Percentiles rank a stretch among this genome's conserved stretches.
Evolutionary conservation across 2,888 invertebrate species (phyloP).

Genomic region (Xiphydria camelus): DNA sequence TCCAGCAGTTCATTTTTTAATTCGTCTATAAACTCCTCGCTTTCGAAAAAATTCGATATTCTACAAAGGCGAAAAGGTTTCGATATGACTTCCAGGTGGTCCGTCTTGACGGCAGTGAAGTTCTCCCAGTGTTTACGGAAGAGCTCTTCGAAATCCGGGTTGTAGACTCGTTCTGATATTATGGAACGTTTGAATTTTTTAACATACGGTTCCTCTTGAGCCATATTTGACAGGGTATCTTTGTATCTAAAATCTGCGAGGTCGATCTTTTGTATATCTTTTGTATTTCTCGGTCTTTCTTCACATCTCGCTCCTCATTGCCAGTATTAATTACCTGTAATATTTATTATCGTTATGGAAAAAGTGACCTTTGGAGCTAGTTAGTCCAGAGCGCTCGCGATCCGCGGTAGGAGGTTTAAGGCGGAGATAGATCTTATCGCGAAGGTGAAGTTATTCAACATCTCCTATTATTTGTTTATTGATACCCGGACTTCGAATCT

Average conservation of each 20-base stretch:
- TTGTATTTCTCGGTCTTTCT: too few species aligned
- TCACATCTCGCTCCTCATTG: too few species aligned
- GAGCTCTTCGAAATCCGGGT: slow-evolving; percentile 29
- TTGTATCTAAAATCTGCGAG: neutral
- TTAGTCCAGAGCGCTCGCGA: too few species aligned
- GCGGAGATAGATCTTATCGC: too few species aligned
- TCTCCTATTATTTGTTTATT: too few species aligned
- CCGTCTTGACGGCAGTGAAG: slow-evolving; percentile 50
- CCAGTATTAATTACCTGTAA: too few species aligned
- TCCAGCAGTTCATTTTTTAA: slow-evolving; percentile 69
- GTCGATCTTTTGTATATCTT: neutral
- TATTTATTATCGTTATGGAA: too few species aligned
- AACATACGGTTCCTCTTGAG: slow-evolving; percentile 29
- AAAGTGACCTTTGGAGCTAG: too few species aligned
- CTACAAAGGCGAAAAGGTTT: slow-evolving; percentile 72
- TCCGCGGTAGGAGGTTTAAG: too few species aligned
- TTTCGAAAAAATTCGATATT: slow-evolving; percentile 66
- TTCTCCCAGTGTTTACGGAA: slow-evolving; percentile 60
- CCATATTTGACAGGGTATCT: too few species aligned
- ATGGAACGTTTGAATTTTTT: slow-evolving; percentile 40
- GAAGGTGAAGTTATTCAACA: too few species aligned
- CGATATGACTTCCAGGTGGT: slow-evolving; percentile 62
- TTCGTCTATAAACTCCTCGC: slow-evolving; percentile 63
- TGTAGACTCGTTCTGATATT: slow-evolving; percentile 41
- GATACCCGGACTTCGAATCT: too few species aligned